Base-by-base conservation (phyloP, 1,140 invertebrate species). In the Choristoneura fumiferana region DNA sequence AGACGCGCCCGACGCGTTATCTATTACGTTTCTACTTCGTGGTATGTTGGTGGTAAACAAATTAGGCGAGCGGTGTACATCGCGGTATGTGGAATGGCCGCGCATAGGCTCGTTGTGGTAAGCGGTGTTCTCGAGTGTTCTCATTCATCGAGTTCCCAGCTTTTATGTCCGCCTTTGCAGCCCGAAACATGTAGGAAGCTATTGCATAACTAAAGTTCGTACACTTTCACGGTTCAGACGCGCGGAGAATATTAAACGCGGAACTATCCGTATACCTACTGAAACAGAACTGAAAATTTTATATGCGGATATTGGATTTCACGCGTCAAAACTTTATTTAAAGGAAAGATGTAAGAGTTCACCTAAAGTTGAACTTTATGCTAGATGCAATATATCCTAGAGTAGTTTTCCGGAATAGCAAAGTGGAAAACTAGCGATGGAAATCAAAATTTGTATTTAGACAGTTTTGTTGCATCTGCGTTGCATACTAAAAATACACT, bases 111-210 rank as follows among this genome's bases (percentile, higher is more conserved):
- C 36, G 54, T 67, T 67, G 60, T 59, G 62, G 69, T 68, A 71
- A 68, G 68, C 62, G 62, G 58, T 65, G 49, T 58, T 52, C 57
- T 65, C 18, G 61, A 71, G 69, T 54, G 56, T 34, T 61, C 66
- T 63, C 65, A 60, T 66, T 62, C 56, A 58, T 35, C 40, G 9
- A 34, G 58, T 57, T 53, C 60, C 59, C 60, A 65, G 58, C 65
- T 68, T 65, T 71, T 71, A 71, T 71, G 59, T 60, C 0, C 49
- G 60, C 56, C 58, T 68, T 57, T 60, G 37, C 55, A 57, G 53
- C 14, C 57, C 53, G 57, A 59, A 59, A 59, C 45, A 18, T 22
- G 43, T 22, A 49, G 3, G 18, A 49, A 49, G 43, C 43, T n/a
- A 18, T 49, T 49, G 18, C 43, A 29, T 29, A 49, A 49, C 43